These are phyloP conservation scores for Idris sp. DNA, from an alignment of 1,140 invertebrate species.

Conservation along the genomic window DNA sequence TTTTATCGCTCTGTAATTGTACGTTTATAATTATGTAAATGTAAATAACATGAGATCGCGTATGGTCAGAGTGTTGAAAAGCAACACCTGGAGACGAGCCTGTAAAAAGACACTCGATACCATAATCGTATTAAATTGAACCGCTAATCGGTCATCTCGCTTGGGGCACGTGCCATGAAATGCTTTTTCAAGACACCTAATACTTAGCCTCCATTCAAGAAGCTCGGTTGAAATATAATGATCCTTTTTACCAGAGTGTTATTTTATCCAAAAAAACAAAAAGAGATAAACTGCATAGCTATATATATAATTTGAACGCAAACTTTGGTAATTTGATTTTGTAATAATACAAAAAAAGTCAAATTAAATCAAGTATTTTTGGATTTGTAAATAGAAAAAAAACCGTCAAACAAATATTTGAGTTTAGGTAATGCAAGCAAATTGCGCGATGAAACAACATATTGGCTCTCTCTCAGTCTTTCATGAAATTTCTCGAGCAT, in stretches of 20 bases:
- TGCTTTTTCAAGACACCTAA: conserved; percentile 12
- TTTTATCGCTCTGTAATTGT: no score
- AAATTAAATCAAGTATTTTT: no score
- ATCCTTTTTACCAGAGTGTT: no score
- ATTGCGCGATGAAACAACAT: conserved; percentile 8
- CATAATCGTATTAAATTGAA: conserved; percentile 47
- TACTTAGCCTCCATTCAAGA: no score
- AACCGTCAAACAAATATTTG: conserved; percentile 21
- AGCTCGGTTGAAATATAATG: no score
- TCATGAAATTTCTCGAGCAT: conserved; percentile 14
- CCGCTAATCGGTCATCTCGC: conserved; percentile 47
- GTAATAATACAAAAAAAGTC: no score
- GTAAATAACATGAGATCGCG: no score
- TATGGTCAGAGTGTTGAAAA: conserved; percentile 9
- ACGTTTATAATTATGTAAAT: no score
- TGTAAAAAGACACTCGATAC: conserved; percentile 37
- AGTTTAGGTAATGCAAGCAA: conserved; percentile 1
- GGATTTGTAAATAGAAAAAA: not conserved
- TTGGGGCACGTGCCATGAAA: conserved; percentile 38
- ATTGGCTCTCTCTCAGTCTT: conserved; percentile 27
- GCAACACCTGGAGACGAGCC: conserved; percentile 16
- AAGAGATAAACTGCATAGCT: no score
- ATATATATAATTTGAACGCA: no score
- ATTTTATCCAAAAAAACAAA: no score
- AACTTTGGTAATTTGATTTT: no score